Evolutionary conservation across 2,797 vertebrate genomes (phyloP), one percentile per base, ranked within the genome.

Genomic region (Phoxinus dragarum): DNA sequence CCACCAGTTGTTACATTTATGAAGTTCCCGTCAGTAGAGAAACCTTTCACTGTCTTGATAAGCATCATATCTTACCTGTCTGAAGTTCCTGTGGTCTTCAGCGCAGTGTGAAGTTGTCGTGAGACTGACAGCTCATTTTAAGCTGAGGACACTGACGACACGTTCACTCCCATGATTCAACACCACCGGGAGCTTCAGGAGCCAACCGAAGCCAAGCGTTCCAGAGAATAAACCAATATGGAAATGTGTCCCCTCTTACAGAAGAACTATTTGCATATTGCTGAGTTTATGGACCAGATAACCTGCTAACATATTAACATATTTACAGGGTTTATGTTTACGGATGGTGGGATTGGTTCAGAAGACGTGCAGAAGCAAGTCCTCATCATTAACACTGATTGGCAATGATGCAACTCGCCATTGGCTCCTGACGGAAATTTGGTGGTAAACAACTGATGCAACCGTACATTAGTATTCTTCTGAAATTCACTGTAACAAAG

Each of bases 361-460:
- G 66, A 76, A 64, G 87, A 86, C 77, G 3, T 84, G 89, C 91
- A 84, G 86, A 88, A 84, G 89, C 87, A 92, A 88, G 89, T 84
- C 80, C 49, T 86, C 86, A 92, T 91, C 90, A 85, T 93, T 94
- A 86, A 88, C 91, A 88, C 88, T 49, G 91, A 95, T 95, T 90
- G 93, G 89, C 92, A 93, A 80, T 96, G 95, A 96, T 95, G 95
- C 95, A 96, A 96, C 91, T 86, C 91, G 91, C 86, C 84, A 87
- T 93, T 86, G 91, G 91, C 84, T 94, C 88, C 92, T 93, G 92
- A 94, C 87, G 94, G 94, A 95, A 96, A 95, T 94, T 92, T 82
- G 82, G 40, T 90, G 84, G 95, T 96, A 96, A 96, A 96, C 95
- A 96, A 96, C 88, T 96, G 95, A 96, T 96, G 95, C 95, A 96